phyloP scores from a whole-genome alignment of 2,797 vertebrate species.

The Prunella strophiata region DNA sequence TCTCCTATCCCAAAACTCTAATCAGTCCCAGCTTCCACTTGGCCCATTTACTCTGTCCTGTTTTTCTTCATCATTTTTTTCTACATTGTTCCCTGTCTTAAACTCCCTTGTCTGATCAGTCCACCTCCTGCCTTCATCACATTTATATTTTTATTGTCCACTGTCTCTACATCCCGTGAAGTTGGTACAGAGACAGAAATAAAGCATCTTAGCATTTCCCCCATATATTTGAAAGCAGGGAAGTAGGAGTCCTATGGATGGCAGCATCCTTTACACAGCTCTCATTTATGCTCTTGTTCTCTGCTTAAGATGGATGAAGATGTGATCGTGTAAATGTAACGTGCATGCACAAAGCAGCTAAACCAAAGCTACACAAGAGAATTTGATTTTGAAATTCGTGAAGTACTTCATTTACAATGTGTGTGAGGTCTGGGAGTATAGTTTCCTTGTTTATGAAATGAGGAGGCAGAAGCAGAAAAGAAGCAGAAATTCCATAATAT shows the following conservation, averaged over 20 bases:
- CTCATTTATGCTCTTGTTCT: constrained; percentile 40
- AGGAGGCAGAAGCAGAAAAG: constrained; percentile 7
- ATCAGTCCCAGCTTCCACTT: neutral
- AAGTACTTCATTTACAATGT: constrained; percentile 19
- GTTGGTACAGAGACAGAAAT: neutral
- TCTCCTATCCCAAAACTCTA: neutral
- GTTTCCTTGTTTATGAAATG: constrained; percentile 26
- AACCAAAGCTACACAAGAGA: constrained; percentile 3
- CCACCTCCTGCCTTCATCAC: neutral
- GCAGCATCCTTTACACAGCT: neutral
- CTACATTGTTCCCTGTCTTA: neutral
- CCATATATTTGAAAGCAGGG: neutral
- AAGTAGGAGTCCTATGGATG: constrained; percentile 19
- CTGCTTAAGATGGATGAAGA: constrained; percentile 14
- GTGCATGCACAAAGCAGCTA: constrained; percentile 7
- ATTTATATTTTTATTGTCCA: constrained; percentile 9
- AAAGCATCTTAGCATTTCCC: neutral
- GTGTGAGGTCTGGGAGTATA: neutral
- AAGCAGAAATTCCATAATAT: neutral
- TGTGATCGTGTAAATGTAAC: constrained; percentile 39
- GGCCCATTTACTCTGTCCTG: neutral
- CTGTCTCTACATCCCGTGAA: neutral
- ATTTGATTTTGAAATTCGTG: constrained; percentile 24
- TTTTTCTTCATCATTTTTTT: neutral
- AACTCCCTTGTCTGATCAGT: neutral